Conservation (phyloP, 1,140 invertebrate species). For the Euura saliciscinereae region DNA sequence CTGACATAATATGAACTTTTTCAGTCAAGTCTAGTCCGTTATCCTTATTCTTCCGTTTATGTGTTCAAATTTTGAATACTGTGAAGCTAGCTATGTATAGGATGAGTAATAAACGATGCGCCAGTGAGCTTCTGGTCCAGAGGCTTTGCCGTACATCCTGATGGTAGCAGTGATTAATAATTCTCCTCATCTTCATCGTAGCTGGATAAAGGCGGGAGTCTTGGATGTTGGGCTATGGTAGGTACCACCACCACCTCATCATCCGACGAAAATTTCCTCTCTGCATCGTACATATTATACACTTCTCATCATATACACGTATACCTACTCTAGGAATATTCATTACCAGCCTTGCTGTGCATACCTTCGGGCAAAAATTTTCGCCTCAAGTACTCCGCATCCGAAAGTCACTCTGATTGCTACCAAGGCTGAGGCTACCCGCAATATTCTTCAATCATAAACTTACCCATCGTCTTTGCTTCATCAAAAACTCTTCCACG, state of each 20-base stretch:
- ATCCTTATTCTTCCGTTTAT: too few species aligned
- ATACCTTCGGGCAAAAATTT: neutral
- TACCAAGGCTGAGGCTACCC: too few species aligned
- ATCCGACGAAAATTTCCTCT: neutral
- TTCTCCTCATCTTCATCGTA: slow-evolving; percentile 30
- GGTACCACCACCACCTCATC: neutral
- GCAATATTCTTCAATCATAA: too few species aligned
- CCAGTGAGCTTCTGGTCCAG: slow-evolving; percentile 48
- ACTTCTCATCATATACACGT: neutral
- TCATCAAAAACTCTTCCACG: neutral
- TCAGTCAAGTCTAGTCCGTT: too few species aligned
- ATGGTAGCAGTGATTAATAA: slow-evolving; percentile 55
- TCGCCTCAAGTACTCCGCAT: neutral
- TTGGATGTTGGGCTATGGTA: neutral
- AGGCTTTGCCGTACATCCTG: slow-evolving; percentile 55
- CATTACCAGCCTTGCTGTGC: neutral
- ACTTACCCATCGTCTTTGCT: too few species aligned
- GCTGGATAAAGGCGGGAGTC: too few species aligned
- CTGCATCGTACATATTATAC: slow-evolving; percentile 4
- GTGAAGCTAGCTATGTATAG: too few species aligned
- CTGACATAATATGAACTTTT: too few species aligned
- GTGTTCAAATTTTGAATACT: too few species aligned
- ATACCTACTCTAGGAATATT: neutral
- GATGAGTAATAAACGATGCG: slow-evolving; percentile 50
- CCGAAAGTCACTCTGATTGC: slow-evolving; percentile 1